phyloP scores from a whole-genome alignment of 2,888 invertebrate genomes.

The Eucriotettix oculatus region DNA sequence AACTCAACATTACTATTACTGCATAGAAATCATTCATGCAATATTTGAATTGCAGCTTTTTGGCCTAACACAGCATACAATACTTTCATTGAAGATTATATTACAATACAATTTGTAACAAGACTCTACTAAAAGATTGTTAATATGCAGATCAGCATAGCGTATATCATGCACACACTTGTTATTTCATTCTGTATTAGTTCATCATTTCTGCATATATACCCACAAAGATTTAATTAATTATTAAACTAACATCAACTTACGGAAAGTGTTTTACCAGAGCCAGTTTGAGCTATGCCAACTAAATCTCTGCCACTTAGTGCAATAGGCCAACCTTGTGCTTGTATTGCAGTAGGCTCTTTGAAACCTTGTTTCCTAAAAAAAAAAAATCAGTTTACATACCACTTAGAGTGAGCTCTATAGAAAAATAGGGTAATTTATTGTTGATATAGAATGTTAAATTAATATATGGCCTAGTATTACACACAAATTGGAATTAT shows the following conservation, averaged over 20 bases:
- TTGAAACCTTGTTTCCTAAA: constrained; percentile 47
- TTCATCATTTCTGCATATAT: neutral
- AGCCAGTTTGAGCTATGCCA: constrained; percentile 74
- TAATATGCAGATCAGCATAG: neutral
- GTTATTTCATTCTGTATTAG: neutral
- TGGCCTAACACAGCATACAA: no score
- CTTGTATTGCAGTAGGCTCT: constrained; percentile 72
- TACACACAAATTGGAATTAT: no score
- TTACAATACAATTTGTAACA: neutral
- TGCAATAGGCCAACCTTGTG: constrained; percentile 79
- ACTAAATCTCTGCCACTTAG: constrained; percentile 72
- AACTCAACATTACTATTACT: no score
- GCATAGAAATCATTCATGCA: no score
- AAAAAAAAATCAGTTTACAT: neutral
- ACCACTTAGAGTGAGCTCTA: no score
- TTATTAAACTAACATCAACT: constrained; percentile 9
- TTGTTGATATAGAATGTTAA: no score
- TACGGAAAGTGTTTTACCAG: constrained; percentile 61
- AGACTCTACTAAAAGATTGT: neutral
- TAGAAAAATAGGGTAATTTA: no score
- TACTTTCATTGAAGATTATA: no score
- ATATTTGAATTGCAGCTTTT: no score
- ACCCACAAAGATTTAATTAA: neutral
- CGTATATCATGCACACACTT: constrained; percentile 2
- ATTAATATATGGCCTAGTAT: no score